Evolutionary conservation across 1,140 invertebrate genomes (phyloP), one percentile per base, ranked within the genome.

Genomic region (Leptinotarsa lineolata): DNA sequence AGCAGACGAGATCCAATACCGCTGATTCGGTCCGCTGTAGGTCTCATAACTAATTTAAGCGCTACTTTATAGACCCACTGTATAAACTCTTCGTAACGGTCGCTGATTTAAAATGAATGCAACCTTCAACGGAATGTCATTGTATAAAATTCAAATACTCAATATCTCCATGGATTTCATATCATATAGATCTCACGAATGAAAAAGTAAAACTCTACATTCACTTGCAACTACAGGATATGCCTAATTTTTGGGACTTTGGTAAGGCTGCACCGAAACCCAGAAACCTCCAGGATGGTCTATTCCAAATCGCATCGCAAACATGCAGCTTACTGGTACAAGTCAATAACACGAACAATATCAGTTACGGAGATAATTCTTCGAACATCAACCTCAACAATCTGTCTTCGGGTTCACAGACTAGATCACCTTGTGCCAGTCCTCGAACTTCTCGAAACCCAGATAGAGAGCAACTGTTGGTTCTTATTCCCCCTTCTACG

Each of bases 291-390:
- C 90, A 92, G 77, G 90, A 91, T 77, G 90, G 90, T 5, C 84
- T 92, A 4, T 91, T 91, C 81, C 90, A 92, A 85, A 92, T 92
- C 67, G 90, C 90, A 2, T 90, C 90, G 1, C 90, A 92, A 81
- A 91, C 90, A 71, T 92, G 90, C 76, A 91, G 90, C 80, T 89
- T 92, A 75, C 85, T 92, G 46, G 90, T 92, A 22, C 90, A 92
- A 87, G 90, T 91, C 48, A 91, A 91, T 81, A 91, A 91, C 78
- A 91, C 90, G 60, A 90, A 91, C 83, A 91, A 91, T 79, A 90
- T 91, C 54, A 91, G 89, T 76, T 89, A 90, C 80, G 90, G 90
- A 68, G 87, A 90, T 77, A 88, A 88, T 73, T 85, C 89, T 44
- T 85, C 87, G 24, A 91, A 89, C 78, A 87, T 91, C 72, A 87